Evolutionary conservation across 2,113 vertebrate genomes (phyloP), one percentile per base, ranked within the genome.

Genomic region (Periophthalmodon schlosseri): DNA sequence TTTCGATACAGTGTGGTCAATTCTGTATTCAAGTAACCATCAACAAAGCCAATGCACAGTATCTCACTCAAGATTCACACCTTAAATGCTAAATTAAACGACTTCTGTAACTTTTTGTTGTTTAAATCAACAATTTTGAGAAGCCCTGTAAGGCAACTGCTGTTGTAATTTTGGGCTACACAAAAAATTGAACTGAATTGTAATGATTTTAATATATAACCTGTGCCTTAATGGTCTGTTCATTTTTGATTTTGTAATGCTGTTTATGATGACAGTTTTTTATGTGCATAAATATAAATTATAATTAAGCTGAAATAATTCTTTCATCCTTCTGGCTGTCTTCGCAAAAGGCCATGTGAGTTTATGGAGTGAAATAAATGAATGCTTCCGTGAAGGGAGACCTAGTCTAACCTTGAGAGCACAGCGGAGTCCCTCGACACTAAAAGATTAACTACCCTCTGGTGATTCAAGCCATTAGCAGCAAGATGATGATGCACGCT

Each of bases 381-480:
- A 56, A 58, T 61, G 56, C 34, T 58, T 67, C 72, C n/a, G 66
- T 52, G 56, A 63, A 78, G 63, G 68, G 46, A 28, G 67, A 68
- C 15, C 34, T 56, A 23, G 68, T 68, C 52, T 81, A 84, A 87
- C 82, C 78, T 85, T 87, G 77, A 84, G 76, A 68, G 65, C 34
- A 70, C 71, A 74, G 74, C 57, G 60, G 56, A 0, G n/a, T 82
- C 81, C 80, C 74, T 69, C 72, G 71, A 78, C 75, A 70, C 75
- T 12, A 56, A 73, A n/a, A 73, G 82, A 79, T 86, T 82, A 88
- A 88, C 78, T 65, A 70, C 69, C 72, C 70, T 64, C 70, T 23
- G 57, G 2, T 78, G 70, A 84, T 75, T 83, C 83, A 90, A 68
- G 77, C 78, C 49, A 84, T 85, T 82, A 88, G 70, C 68, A 34